These are phyloP conservation scores for Seira ritae DNA, from an alignment of 2,888 invertebrate species.

Conservation along the genomic window DNA sequence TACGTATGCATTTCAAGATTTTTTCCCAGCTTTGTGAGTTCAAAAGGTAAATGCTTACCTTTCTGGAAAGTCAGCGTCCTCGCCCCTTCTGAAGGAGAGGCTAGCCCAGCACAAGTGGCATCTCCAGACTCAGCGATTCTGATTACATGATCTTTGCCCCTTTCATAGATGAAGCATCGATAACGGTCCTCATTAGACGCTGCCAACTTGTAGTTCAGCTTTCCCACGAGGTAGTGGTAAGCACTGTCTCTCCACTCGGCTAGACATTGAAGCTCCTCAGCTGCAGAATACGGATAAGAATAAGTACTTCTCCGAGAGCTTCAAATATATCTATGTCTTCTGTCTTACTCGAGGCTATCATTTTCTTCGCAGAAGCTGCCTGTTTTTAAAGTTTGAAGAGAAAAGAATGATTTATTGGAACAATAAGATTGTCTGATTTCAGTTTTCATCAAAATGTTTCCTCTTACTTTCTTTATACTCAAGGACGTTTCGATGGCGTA, in stretches of 20 bases:
- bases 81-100: constrained; percentile 90
- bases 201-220: constrained; percentile 91
- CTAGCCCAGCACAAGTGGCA: constrained; percentile 92
- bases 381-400: constrained; percentile 77
- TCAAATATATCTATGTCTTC: not conserved
- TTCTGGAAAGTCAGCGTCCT: constrained; percentile 88
- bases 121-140: constrained; percentile 93
- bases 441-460: not conserved
- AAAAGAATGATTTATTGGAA: not conserved
- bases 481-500: constrained; percentile 94
- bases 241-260: constrained; percentile 97
- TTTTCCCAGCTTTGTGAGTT: not conserved
- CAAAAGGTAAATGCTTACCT: constrained; percentile 78
- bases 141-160: constrained; percentile 74
- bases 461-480: constrained; percentile 98
- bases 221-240: constrained; percentile 91
- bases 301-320: constrained; percentile 24
- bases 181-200: constrained; percentile 88
- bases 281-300: constrained; percentile 77
- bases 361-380: constrained; percentile 77
- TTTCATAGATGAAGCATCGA: constrained; percentile 92
- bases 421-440: not conserved
- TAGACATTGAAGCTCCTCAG: constrained; percentile 92
- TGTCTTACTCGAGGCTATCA: not conserved
- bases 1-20: not conserved